Percentiles rank a stretch among this genome's conserved stretches.
These are phyloP conservation scores for Rhincodon typus DNA, from an alignment of 2,797 vertebrate genomes.

Conservation along the genomic window DNA sequence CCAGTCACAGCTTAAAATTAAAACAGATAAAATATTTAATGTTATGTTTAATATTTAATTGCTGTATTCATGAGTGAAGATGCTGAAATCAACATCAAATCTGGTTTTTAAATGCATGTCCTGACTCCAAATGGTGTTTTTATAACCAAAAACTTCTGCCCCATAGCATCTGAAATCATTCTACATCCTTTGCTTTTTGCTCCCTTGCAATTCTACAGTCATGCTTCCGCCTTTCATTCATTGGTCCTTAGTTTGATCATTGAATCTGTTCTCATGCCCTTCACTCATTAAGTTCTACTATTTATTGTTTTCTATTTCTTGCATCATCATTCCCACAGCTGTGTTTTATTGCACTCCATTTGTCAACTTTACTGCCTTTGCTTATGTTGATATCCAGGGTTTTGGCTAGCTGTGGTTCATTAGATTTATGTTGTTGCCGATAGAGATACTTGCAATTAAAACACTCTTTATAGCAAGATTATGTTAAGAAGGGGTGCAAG, in stretches of 20 bases:
- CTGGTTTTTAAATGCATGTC: neutral
- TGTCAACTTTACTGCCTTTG: neutral
- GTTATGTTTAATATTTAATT: neutral
- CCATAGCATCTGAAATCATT: neutral
- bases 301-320: neutral
- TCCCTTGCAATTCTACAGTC: neutral
- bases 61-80: neutral
- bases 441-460: neutral
- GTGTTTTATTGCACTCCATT: neutral
- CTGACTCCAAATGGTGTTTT: neutral
- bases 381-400: neutral
- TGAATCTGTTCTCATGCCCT: neutral
- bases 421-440: neutral
- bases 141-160: neutral
- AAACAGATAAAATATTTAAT: neutral
- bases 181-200: too few species aligned
- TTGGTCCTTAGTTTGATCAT: neutral
- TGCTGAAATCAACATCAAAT: neutral
- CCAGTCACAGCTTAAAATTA: neutral
- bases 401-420: neutral
- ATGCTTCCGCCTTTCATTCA: neutral
- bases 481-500: neutral
- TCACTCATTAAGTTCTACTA: neutral
- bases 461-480: neutral
- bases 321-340: neutral